A percentile compares a stretch with the other conserved stretches of the same genome.
phyloP scores from a whole-genome alignment of 2,797 vertebrate species.

The Helicolenus hilgendorfi region DNA sequence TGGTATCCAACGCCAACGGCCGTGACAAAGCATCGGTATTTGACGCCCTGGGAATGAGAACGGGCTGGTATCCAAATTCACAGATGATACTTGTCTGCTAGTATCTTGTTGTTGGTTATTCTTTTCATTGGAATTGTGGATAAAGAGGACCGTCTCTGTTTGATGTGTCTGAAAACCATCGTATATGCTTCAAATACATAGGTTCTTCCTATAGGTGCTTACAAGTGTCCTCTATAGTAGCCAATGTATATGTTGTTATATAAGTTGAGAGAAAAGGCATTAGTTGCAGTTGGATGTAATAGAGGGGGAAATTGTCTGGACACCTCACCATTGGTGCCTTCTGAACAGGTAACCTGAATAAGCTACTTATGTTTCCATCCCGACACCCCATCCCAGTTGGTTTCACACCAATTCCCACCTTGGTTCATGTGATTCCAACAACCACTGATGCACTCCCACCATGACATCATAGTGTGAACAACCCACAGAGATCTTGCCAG shows the following conservation, averaged over 20 bases:
- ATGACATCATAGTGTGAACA: background rate
- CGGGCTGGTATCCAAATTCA: background rate
- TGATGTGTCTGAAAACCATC: background rate
- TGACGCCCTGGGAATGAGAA: too few species aligned
- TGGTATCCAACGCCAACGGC: too few species aligned
- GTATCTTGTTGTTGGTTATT: background rate
- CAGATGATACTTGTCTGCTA: background rate
- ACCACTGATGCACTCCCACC: background rate
- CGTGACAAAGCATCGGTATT: too few species aligned
- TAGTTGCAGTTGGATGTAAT: background rate
- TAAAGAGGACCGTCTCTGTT: background rate
- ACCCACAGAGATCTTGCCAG: background rate
- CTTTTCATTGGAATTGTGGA: background rate
- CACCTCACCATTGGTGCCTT: background rate
- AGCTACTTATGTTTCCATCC: background rate
- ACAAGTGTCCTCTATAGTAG: background rate
- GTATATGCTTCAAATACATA: background rate
- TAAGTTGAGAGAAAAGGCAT: background rate
- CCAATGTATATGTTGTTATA: background rate
- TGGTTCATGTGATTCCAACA: background rate
- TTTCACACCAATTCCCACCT: conserved; percentile 4
- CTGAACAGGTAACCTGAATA: background rate
- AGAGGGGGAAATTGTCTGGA: background rate
- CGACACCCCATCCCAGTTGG: background rate
- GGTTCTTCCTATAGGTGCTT: background rate